Evolutionary conservation across 2,888 invertebrate genomes (phyloP), one percentile per base, ranked within the genome.

Genomic region (Hofmannophila pseudospretella): DNA sequence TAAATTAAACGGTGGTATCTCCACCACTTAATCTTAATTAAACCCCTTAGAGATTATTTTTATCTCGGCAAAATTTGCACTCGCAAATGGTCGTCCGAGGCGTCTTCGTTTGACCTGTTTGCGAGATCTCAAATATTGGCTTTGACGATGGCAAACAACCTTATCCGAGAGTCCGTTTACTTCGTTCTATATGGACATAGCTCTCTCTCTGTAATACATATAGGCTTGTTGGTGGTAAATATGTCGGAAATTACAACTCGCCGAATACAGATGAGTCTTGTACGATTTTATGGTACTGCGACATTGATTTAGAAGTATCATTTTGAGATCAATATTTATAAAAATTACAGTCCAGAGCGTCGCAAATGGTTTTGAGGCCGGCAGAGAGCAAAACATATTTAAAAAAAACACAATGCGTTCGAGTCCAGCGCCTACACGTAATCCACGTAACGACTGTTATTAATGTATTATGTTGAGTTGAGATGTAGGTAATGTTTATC

Each of bases 11-110:
- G 14, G n/a, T 30, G 9, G 16, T 30, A 16, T 30, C 29, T 30
- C 14, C 35, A 10, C 66, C 70, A 52, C 56, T 58, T 74, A 74
- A 78, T 77, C 80, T 72, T 64, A 65, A 73, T 75, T 68, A 76
- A 78, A 64, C 65, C 49, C 54, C 32, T 59, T 52, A 47, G 59
- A 75, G 79, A 79, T 79, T 72, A 80, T 72, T 81, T 80, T 82
- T 81, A 82, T 84, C 82, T 74, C 56, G 71, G 73, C 23, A 75
- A 81, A 81, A 78, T 81, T 82, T 78, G 81, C 81, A 79, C 63
- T 77, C 67, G 74, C 78, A 70, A 81, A 81, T 79, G 79, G 79
- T 71, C 68, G 77, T 55, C 51, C 59, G 44, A 55, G 58, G 54
- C 69, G 66, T 67, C 69, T 66, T 56, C 51, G 72, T 58, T 70